Evolutionary conservation across 2,888 invertebrate species (phyloP).

Genomic region (Polymixis lichenea): DNA sequence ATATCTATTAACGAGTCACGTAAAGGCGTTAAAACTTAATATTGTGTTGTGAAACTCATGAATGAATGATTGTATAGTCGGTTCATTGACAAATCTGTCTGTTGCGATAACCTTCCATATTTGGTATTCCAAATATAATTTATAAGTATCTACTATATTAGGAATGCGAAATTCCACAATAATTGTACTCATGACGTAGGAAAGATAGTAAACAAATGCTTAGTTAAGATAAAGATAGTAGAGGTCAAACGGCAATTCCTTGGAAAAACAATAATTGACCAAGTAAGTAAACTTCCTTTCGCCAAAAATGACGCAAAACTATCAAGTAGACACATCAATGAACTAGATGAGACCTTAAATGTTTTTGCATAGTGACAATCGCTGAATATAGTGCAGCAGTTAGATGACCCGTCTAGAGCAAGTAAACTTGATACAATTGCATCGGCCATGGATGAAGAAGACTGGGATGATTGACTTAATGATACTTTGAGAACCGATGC

Average conservation of each 20-base stretch:
- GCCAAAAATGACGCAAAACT: neutral
- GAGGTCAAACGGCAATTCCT: constrained; percentile 10
- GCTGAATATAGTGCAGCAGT: neutral
- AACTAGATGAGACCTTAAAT: neutral
- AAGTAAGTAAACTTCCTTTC: constrained; percentile 4
- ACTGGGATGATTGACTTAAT: neutral
- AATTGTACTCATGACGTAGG: constrained; percentile 3
- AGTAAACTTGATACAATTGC: neutral
- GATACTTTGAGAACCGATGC: neutral
- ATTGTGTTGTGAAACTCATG: constrained; percentile 60
- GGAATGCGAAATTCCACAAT: constrained; percentile 22
- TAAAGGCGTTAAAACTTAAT: constrained; percentile 52
- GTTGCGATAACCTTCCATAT: constrained; percentile 64
- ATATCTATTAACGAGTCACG: constrained; percentile 56
- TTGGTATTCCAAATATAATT: constrained; percentile 45
- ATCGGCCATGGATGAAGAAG: neutral
- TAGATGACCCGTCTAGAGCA: neutral
- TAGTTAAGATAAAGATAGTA: constrained; percentile 24
- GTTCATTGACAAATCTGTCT: constrained; percentile 68
- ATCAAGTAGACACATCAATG: neutral
- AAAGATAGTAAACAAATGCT: constrained; percentile 12
- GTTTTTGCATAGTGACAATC: neutral
- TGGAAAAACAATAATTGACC: constrained; percentile 1
- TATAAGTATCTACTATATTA: constrained; percentile 6
- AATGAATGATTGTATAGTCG: constrained; percentile 63